A percentile compares a stretch with the other conserved stretches of the same genome.
These are phyloP conservation scores for Andrena praecox DNA, from an alignment of 2,888 invertebrate genomes.

Conservation along the genomic window DNA sequence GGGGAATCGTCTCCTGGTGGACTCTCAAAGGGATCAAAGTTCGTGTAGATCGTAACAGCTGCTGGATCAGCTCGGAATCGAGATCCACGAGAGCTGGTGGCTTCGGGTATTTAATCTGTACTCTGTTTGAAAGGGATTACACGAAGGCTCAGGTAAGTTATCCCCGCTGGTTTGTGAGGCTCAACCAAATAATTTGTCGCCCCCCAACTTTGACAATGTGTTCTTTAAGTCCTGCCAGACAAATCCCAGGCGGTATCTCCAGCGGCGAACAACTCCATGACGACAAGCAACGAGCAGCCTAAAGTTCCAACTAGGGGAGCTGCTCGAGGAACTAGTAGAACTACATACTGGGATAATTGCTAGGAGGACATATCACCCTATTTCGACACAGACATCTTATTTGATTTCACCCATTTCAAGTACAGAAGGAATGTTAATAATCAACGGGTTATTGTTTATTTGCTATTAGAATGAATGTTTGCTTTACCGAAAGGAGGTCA, in stretches of 20 bases:
- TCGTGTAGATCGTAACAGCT: not conserved
- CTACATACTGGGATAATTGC: too few species aligned
- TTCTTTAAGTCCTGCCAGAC: not conserved
- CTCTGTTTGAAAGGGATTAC: conserved; percentile 33
- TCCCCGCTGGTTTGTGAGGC: conserved; percentile 18
- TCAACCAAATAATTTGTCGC: conserved; percentile 24
- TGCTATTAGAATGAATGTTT: too few species aligned
- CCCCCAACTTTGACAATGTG: not conserved
- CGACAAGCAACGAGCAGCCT: not conserved
- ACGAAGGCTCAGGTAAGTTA: conserved; percentile 6
- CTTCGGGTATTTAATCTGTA: conserved; percentile 15
- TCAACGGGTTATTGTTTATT: too few species aligned
- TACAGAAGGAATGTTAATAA: too few species aligned
- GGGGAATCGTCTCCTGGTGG: not conserved
- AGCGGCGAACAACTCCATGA: not conserved
- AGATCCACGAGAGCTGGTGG: not conserved
- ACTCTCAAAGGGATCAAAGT: not conserved
- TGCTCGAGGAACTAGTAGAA: too few species aligned
- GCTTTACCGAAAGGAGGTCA: too few species aligned
- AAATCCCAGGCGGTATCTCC: not conserved
- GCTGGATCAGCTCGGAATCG: not conserved
- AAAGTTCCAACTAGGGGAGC: not conserved
- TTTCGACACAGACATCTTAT: too few species aligned
- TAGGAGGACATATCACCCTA: too few species aligned
- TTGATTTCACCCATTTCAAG: too few species aligned